Evolutionary conservation across 1,140 invertebrate species (phyloP), one percentile per base, ranked within the genome.

Genomic region (Drosophila sechellia): DNA sequence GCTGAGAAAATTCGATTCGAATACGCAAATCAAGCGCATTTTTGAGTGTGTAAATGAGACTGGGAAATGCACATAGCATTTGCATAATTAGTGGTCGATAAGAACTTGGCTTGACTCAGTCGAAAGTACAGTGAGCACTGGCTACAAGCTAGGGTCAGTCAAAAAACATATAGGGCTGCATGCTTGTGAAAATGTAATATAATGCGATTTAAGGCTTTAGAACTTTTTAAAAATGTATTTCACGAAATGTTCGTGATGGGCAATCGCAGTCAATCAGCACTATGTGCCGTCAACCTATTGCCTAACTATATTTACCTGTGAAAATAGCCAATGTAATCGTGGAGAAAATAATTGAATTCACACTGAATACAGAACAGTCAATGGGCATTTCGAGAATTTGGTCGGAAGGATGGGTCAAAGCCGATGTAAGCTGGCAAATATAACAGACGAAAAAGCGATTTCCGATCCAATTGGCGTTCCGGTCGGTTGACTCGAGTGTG

Each of bases 391-490:
- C 15, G 15, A 6, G 25, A 35, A 64, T 10, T 27, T 22, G 20
- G 20, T 8, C 22, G n/a, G 25, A 20, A 35, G 42, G 50, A 56
- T 34, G 49, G 48, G 45, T 35, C 20, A 37, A 37, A 27, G 3
- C 37, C 74, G 58, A 59, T 56, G 54, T 49, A 56, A 64, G 35
- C 70, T 55, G 52, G 48, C 53, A 46, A 58, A 61, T 39, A 40
- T 48, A 68, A 60, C 59, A 66, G 55, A 73, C 55, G 49, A 71
- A 79, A 60, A 81, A 55, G 43, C 76, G 79, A 87, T 79, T 89
- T 89, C 66, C 72, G 79, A 87, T 89, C 63, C 71, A 84, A 70
- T 77, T 83, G 40, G 49, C 68, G 56, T 81, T 58, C 59, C 75
- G 84, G 76, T 55, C 75, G 58, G 77, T 34, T 79, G 77, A 63